Base-by-base conservation (phyloP, 2,888 invertebrate species). In the Thyatira batis region DNA sequence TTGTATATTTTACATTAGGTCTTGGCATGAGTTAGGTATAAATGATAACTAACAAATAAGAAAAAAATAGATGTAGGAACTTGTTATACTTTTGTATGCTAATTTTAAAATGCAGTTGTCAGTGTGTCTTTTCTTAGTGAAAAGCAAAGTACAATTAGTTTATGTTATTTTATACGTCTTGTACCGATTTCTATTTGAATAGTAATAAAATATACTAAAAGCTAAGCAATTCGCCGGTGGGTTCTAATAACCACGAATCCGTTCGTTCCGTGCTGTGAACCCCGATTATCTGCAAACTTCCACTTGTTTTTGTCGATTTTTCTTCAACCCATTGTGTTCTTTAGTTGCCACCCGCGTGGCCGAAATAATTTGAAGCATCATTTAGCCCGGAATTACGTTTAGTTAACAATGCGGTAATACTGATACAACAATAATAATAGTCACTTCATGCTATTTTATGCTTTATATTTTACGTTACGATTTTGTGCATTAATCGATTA, bases 241-340 rank as follows among this genome's bases (percentile, higher is more conserved):
- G 60, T 58, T 51, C 53, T 69, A 70, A 70, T 71, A 65, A 66
- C 61, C 63, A 65, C 60, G 61, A 68, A 69, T 63, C 64, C 57
- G 54, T 54, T 58, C 60, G 63, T 62, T 64, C 53, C 58, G 49
- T 67, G 68, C 69, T 64, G 62, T 65, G 65, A 68, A 63, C 61
- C 0, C 17, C 17, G 39, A 39, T 17, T 52, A 54, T 63, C 55
- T 53, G 55, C 49, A 49, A 33, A 48, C 57, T 55, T 53, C 58
- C 51, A 53, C 20, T 62, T 56, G 53, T 55, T 52, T 45, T 44
- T 49, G 51, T 58, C 58, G 56, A 52, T 62, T 58, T 63, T 57
- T 57, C 58, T 53, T 53, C 25, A 45, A 52, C 45, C 59, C 54
- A 61, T 53, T 54, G 54, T 50, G 50, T 53, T n/a, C 17, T 39